These are phyloP conservation scores for Neuroterus valhalla DNA, from an alignment of 1,140 invertebrate species.

Conservation along the genomic window DNA sequence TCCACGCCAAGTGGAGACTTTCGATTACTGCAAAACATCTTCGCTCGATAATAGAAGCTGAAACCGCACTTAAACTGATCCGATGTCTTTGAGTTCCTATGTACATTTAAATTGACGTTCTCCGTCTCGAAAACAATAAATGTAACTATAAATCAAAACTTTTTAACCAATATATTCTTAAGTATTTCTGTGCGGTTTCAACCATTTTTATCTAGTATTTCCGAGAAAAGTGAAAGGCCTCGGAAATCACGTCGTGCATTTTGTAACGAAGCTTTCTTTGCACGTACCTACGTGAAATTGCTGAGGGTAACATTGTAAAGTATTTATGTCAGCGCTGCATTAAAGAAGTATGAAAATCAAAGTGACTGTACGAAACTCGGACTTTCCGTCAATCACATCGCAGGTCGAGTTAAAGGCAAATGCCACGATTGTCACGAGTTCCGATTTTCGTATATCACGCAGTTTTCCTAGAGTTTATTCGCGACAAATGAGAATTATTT, in stretches of 20 bases:
- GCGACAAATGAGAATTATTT: not conserved
- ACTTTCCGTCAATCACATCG: constrained; percentile 12
- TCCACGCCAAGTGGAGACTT: too few species aligned
- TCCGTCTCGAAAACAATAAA: too few species aligned
- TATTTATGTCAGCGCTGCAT: constrained; percentile 27
- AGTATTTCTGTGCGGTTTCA: constrained; percentile 4
- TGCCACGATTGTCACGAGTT: not conserved
- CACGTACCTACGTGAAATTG: constrained; percentile 56
- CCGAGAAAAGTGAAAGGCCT: constrained; percentile 46
- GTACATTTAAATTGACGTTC: too few species aligned
- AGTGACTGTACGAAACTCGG: constrained; percentile 19
- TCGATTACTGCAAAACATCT: not conserved
- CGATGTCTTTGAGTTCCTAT: too few species aligned
- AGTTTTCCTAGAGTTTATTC: constrained; percentile 2
- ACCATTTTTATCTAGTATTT: constrained; percentile 38
- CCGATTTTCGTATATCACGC: constrained; percentile 9
- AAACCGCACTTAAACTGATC: constrained; percentile 28
- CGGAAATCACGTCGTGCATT: constrained; percentile 13
- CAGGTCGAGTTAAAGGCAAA: constrained; percentile 21
- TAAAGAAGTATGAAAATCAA: constrained; percentile 21
- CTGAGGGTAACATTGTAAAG: constrained; percentile 35
- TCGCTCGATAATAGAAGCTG: not conserved
- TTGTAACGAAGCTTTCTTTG: constrained; percentile 36
- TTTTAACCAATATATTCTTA: not conserved
- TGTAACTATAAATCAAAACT: not conserved